phyloP scores from a whole-genome alignment of 2,113 vertebrate genomes.

The Zapus hudsonius region DNA sequence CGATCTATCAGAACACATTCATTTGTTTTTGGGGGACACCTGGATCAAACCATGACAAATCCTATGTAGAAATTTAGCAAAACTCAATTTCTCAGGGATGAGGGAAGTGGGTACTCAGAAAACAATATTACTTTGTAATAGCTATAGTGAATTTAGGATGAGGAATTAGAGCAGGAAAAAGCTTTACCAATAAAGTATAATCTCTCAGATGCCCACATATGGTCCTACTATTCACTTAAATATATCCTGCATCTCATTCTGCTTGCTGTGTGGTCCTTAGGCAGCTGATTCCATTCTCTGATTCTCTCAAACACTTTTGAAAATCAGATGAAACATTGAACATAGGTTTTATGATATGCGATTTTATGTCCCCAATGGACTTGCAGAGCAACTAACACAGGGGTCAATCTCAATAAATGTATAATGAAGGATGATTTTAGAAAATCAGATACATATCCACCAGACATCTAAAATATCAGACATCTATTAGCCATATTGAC shows the following conservation, averaged over 20 bases:
- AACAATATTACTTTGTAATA: not conserved
- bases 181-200: not conserved
- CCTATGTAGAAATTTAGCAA: not conserved
- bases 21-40: too few relatives aligned
- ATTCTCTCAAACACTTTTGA: not conserved
- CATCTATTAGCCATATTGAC: not conserved
- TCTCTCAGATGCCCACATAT: not conserved
- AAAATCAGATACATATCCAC: not conserved
- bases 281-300: not conserved
- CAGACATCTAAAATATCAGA: not conserved
- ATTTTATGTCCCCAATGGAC: not conserved
- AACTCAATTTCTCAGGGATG: not conserved
- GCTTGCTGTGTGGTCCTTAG: accelerated
- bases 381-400: not conserved
- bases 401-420: not conserved
- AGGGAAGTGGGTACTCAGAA: not conserved
- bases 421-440: not conserved
- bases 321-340: not conserved
- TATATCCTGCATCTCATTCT: not conserved
- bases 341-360: too few relatives aligned
- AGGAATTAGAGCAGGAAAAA: not conserved
- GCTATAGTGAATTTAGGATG: not conserved
- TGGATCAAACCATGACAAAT: too few relatives aligned
- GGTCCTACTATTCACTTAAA: not conserved
- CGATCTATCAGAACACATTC: too few relatives aligned